Conservation (phyloP, 2,888 invertebrate genomes). For the Ptilodon capucinus region DNA sequence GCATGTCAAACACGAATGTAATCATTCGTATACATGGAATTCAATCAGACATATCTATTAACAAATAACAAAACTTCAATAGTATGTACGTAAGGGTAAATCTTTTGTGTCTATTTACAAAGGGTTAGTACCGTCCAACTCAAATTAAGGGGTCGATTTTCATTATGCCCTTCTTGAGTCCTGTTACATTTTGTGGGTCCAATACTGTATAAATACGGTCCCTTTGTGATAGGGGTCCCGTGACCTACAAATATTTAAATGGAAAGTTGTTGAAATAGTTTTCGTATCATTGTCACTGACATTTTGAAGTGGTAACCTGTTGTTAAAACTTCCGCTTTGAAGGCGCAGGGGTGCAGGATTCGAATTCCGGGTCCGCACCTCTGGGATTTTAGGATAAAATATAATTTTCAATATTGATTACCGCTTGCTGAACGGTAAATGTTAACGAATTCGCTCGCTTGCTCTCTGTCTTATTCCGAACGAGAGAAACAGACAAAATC, state of each 20-base stretch:
- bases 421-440: too few relatives aligned
- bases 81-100: constrained; percentile 30
- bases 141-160: constrained; percentile 43
- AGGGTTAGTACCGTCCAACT: constrained; percentile 38
- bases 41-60: constrained; percentile 19
- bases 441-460: too few relatives aligned
- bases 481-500: too few relatives aligned
- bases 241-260: not conserved
- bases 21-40: constrained; percentile 11
- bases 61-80: constrained; percentile 31
- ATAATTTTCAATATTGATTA: too few relatives aligned
- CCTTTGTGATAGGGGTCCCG: constrained; percentile 14
- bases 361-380: too few relatives aligned
- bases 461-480: too few relatives aligned
- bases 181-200: constrained; percentile 21
- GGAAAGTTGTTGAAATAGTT: not conserved
- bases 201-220: constrained; percentile 14
- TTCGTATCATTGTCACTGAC: constrained; percentile 11
- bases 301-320: too few relatives aligned
- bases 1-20: constrained; percentile 1
- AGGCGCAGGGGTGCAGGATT: too few relatives aligned
- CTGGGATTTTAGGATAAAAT: too few relatives aligned
- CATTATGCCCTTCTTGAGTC: constrained; percentile 39
- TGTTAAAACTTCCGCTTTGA: too few relatives aligned
- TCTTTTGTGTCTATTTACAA: constrained; percentile 44